These are phyloP conservation scores for Tragulus kanchil DNA, from an alignment of 2,113 vertebrate species.

Conservation along the genomic window DNA sequence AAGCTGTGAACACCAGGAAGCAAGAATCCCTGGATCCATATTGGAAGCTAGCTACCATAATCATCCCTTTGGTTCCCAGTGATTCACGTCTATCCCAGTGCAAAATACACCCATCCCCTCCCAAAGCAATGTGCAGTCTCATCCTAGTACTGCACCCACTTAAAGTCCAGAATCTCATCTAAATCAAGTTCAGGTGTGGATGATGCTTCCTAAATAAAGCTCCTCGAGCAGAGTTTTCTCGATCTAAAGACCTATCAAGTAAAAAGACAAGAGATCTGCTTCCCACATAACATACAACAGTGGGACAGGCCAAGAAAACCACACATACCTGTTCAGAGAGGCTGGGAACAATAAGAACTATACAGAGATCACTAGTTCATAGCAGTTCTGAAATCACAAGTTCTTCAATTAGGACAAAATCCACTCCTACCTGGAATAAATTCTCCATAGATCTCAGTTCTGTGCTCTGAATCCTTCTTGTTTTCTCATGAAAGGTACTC, in stretches of 20 bases:
- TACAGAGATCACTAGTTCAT: neutral
- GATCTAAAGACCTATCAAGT: neutral
- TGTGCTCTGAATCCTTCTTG: neutral
- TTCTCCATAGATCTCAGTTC: neutral
- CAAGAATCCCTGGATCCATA: neutral
- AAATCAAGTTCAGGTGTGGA: neutral
- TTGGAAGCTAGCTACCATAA: neutral
- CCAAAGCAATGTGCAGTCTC: neutral
- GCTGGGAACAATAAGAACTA: neutral
- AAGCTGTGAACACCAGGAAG: neutral
- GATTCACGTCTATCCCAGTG: neutral
- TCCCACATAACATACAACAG: neutral
- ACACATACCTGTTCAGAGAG: neutral
- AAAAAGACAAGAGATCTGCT: slow-evolving; percentile 13
- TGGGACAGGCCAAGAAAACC: neutral
- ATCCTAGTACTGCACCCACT: neutral
- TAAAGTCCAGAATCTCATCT: neutral
- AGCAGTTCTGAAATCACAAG: neutral
- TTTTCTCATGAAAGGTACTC: neutral
- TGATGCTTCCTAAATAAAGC: neutral
- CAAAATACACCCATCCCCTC: neutral
- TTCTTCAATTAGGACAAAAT: neutral
- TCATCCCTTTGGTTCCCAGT: neutral
- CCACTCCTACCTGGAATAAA: neutral
- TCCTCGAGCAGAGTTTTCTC: neutral